A percentile compares a stretch with the other conserved stretches of the same genome.
Evolutionary conservation across 2,113 vertebrate genomes (phyloP).

Genomic region (Oreochromis niloticus): DNA sequence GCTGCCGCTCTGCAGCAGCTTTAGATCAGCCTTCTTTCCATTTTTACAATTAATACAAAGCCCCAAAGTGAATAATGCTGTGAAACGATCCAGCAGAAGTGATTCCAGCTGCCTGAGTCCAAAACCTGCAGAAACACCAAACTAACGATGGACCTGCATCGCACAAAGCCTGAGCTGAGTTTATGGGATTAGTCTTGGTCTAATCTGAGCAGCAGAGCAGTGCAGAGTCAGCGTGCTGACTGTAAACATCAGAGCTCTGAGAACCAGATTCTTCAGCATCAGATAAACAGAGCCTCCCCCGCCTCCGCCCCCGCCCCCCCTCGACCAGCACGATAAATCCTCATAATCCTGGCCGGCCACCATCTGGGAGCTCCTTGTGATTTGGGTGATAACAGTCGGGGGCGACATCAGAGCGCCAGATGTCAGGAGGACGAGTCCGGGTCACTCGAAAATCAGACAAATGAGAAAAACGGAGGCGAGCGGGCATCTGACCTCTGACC

Average conservation of each 20-base stretch:
- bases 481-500: background rate
- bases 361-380: slow-evolving; percentile 44
- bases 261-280: background rate
- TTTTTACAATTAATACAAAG: accelerated
- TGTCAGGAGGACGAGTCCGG: slow-evolving; percentile 4
- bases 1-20: background rate
- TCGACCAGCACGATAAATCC: background rate
- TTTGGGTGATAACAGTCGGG: background rate
- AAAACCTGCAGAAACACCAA: background rate
- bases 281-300: background rate
- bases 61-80: background rate
- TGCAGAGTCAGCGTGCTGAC: background rate
- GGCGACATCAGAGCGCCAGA: background rate
- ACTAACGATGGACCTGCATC: accelerated
- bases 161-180: background rate
- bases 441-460: background rate
- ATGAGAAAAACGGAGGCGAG: accelerated
- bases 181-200: background rate
- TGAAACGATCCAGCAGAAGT: background rate
- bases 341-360: slow-evolving; percentile 33
- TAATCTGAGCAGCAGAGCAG: background rate
- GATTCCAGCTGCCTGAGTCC: background rate
- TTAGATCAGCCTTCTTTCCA: background rate
- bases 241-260: background rate
- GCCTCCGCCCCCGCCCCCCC: background rate